Percentiles rank a stretch among this genome's conserved stretches.
These are phyloP conservation scores for Drosophila bifasciata DNA, from an alignment of 1,140 invertebrate species.

Conservation along the genomic window DNA sequence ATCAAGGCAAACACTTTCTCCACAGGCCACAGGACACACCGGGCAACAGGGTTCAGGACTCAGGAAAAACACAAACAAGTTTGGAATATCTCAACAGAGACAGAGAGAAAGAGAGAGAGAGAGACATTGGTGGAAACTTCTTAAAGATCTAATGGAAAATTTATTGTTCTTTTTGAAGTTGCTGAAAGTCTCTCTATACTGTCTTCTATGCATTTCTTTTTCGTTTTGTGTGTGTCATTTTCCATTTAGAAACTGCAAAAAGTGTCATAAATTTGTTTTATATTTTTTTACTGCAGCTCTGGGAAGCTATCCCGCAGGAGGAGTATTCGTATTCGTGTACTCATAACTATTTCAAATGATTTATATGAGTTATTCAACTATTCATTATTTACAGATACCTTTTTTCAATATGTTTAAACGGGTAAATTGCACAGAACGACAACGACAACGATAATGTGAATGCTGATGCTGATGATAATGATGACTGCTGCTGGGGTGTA, in stretches of 20 bases:
- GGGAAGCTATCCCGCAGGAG: not conserved
- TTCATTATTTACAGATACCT: slow-evolving; percentile 38
- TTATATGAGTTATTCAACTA: slow-evolving; percentile 39
- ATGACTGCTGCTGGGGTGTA: slow-evolving; percentile 21
- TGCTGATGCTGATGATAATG: not conserved
- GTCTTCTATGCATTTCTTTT: not conserved
- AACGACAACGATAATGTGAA: not conserved
- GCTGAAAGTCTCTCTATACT: slow-evolving; percentile 1
- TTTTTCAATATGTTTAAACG: slow-evolving; percentile 52
- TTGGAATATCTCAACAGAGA: not conserved
- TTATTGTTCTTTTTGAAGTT: slow-evolving; percentile 42
- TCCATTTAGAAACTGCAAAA: slow-evolving; percentile 26
- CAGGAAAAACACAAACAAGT: slow-evolving; percentile 34
- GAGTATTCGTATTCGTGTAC: not conserved
- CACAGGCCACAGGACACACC: no score
- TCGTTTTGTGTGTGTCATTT: slow-evolving; percentile 38
- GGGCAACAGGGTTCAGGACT: not conserved
- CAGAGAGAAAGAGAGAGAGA: no score
- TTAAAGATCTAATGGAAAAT: slow-evolving; percentile 39
- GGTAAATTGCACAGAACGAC: slow-evolving; percentile 27
- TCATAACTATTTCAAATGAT: slow-evolving; percentile 17
- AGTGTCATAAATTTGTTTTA: slow-evolving; percentile 41
- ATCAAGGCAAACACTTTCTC: slow-evolving; percentile 22
- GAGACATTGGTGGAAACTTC: slow-evolving; percentile 22
- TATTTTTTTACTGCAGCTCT: slow-evolving; percentile 1